A percentile compares a stretch with the other conserved stretches of the same genome.
Conservation (phyloP, 2,113 vertebrate genomes). For the Suricata suricatta region DNA sequence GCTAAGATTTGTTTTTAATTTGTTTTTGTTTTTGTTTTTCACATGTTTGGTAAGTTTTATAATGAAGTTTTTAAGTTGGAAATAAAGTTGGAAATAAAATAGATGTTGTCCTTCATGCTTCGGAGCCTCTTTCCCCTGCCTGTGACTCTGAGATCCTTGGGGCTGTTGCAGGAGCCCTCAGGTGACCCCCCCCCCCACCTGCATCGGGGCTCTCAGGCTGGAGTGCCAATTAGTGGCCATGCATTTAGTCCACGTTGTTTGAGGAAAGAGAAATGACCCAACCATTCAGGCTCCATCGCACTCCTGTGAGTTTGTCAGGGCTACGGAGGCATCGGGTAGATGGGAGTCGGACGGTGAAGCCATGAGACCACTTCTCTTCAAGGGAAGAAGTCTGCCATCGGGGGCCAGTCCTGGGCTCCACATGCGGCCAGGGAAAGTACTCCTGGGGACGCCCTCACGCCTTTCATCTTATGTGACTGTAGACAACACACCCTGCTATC, state of each 20-base stretch:
- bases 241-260: not conserved
- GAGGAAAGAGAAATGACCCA: not conserved
- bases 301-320: not conserved
- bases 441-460: not conserved
- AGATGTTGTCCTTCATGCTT: not conserved
- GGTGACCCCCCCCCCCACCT: not conserved
- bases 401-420: not conserved
- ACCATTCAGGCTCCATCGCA: not conserved
- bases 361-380: not conserved
- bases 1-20: conserved; percentile 50
- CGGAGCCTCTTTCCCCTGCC: not conserved
- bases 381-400: not conserved
- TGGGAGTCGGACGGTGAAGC: not conserved
- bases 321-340: not conserved
- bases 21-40: conserved; percentile 73
- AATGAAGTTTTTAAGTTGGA: conserved; percentile 76
- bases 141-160: not conserved
- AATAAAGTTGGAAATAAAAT: conserved; percentile 80
- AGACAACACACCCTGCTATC: not conserved
- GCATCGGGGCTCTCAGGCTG: not conserved
- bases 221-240: not conserved
- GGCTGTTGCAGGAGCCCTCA: not conserved
- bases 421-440: no score
- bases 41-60: conserved; percentile 80
- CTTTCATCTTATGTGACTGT: not conserved